A percentile compares a stretch with the other conserved stretches of the same genome.
Evolutionary conservation across 2,113 vertebrate species (phyloP).

Genomic region (Microtus ochrogaster): DNA sequence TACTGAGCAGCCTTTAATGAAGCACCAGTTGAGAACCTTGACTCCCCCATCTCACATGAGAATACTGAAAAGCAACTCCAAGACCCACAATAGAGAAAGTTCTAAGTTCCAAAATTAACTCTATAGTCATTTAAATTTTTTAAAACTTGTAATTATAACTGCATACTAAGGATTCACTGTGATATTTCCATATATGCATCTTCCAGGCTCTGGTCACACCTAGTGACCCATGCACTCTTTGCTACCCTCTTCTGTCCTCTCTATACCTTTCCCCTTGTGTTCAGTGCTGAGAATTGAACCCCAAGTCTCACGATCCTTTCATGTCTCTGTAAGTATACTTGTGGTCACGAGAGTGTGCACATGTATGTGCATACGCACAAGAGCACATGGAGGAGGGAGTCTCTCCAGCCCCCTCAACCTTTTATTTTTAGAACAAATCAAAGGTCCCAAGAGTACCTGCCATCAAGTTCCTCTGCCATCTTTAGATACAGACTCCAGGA

Average conservation of each 20-base stretch:
- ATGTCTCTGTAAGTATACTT: neutral
- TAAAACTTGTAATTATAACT: neutral
- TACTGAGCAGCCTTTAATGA: neutral
- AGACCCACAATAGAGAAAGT: neutral
- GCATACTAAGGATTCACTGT: neutral
- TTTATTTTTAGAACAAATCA: slow-evolving; percentile 14
- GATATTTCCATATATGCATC: neutral
- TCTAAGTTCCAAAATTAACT: neutral
- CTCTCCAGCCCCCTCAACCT: neutral
- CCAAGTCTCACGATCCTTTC: neutral
- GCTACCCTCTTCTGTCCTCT: neutral
- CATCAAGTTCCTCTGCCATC: neutral
- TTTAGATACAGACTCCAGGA: neutral
- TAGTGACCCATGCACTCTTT: neutral
- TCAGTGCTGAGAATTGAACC: neutral
- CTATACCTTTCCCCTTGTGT: neutral
- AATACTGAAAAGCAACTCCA: neutral
- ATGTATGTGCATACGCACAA: neutral
- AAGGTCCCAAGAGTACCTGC: neutral
- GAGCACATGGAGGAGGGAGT: neutral
- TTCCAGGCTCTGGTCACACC: neutral
- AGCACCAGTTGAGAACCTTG: neutral
- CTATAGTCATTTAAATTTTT: neutral
- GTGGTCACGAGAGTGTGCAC: no score
- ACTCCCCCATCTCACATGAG: neutral